Base-by-base conservation (phyloP, 2,888 invertebrate species). In the Spilosoma lubricipeda region DNA sequence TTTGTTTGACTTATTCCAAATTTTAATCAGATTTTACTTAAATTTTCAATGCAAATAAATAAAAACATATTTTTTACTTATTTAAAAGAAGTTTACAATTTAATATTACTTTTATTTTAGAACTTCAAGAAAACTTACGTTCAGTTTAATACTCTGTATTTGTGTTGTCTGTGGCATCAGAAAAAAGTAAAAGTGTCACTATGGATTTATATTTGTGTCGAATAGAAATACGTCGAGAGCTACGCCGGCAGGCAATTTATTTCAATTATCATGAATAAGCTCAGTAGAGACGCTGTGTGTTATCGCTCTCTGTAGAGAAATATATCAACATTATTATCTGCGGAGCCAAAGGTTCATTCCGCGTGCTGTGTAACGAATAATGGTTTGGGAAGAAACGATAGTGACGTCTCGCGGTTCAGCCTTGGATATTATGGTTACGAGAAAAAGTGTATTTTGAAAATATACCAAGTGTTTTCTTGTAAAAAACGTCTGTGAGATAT, bases 371-470 rank as follows among this genome's bases (percentile, higher is more conserved):
- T 88, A 89, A 86, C 92, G 88, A 94, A 95, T 95, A 95, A 95
- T 95, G 95, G 89, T 93, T 94, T 91, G 91, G 90, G 91, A 92
- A 94, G 93, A 93, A 93, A 93, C 93, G 88, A 91, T 92, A 92
- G 95, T 96, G 95, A 96, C 95, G 95, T 95, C 94, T 93, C 90
- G 91, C 90, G 90, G 91, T 93, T 91, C 94, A 95, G 94, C 95
- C 95, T 95, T 95, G 95, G 94, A 92, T 95, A 94, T 86, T 93
- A 93, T 95, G 94, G 95, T 95, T 94, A 94, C 93, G 90, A 95
- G 95, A 95, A 95, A 95, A 95, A 94, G 94, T 94, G 94, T 96
- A 93, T 94, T 95, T 95, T 95, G 95, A 94, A 94, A 94, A 94
- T 94, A 94, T 93, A 93, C 90, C 91, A 87, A 88, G 93, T 93